phyloP scores from a whole-genome alignment of 2,888 invertebrate genomes.

The Tridacna gigas region DNA sequence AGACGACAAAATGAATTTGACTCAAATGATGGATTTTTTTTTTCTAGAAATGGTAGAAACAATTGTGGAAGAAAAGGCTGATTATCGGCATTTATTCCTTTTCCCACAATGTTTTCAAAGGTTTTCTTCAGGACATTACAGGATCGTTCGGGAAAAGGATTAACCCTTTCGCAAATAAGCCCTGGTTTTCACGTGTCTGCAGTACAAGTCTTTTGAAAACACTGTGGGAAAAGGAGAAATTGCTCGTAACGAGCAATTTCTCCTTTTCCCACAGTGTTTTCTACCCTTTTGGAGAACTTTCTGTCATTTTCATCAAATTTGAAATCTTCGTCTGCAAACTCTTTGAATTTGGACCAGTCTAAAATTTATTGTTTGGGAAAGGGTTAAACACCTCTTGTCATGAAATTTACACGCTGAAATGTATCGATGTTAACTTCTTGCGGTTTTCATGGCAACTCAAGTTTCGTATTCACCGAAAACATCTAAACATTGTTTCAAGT shows the following conservation, averaged over 20 bases:
- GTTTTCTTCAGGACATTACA: neutral
- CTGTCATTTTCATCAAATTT: too few species aligned
- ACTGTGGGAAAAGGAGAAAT: conserved; percentile 11
- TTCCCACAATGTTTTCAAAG: neutral
- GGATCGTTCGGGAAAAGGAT: neutral
- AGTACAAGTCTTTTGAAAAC: neutral
- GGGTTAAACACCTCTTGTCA: too few species aligned
- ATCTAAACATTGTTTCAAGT: too few species aligned
- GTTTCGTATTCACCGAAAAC: too few species aligned
- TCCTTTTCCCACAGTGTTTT: conserved; percentile 12
- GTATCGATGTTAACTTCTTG: too few species aligned
- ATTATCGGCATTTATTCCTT: conserved; percentile 3
- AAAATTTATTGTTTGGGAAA: too few species aligned
- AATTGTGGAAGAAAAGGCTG: neutral
- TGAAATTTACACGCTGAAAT: too few species aligned
- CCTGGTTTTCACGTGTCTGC: neutral
- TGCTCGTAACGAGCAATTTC: neutral
- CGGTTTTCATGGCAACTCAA: too few species aligned
- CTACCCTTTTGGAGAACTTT: too few species aligned
- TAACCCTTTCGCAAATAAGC: neutral
- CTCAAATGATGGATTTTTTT: too few species aligned
- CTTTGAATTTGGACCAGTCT: too few species aligned
- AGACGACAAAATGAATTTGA: neutral
- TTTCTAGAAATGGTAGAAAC: neutral
- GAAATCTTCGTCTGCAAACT: too few species aligned